phyloP scores from a whole-genome alignment of 30 jellyfish, hydroid and myxozoan species.

The Aurelia sp. region DNA sequence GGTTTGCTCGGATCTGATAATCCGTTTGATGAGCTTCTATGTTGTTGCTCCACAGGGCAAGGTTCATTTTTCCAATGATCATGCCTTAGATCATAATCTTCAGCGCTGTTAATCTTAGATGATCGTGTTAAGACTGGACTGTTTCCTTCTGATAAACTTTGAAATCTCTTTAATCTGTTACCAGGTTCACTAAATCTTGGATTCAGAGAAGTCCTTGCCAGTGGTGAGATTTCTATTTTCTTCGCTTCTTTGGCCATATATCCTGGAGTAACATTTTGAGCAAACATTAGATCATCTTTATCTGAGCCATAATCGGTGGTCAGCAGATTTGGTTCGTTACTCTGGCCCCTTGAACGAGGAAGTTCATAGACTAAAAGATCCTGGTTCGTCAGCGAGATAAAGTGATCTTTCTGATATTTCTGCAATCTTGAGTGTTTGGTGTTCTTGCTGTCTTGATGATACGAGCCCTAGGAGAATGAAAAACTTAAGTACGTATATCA shows the following conservation, averaged over 20 bases:
- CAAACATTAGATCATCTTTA: too few relatives aligned
- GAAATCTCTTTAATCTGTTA: too few relatives aligned
- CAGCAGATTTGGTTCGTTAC: background rate
- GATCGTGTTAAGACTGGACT: background rate
- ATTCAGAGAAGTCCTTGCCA: too few relatives aligned
- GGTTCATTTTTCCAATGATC: too few relatives aligned
- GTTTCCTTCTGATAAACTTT: too few relatives aligned
- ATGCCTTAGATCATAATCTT: too few relatives aligned
- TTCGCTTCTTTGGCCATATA: background rate
- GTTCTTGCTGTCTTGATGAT: background rate
- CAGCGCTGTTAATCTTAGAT: background rate
- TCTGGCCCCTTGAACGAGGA: background rate
- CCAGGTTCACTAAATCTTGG: too few relatives aligned
- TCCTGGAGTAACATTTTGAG: background rate
- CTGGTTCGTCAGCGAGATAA: background rate
- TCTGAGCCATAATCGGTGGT: background rate
- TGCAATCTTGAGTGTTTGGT: conserved; percentile 21
- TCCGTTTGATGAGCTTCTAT: too few relatives aligned
- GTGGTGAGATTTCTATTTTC: too few relatives aligned
- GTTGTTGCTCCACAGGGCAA: too few relatives aligned
- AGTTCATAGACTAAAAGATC: background rate
- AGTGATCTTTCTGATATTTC: conserved; percentile 20
- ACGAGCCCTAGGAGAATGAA: background rate
- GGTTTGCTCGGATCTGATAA: too few relatives aligned
- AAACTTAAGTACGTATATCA: too few relatives aligned